Evolutionary conservation across 2,888 invertebrate species (phyloP).

Genomic region (Polyommatus icarus): DNA sequence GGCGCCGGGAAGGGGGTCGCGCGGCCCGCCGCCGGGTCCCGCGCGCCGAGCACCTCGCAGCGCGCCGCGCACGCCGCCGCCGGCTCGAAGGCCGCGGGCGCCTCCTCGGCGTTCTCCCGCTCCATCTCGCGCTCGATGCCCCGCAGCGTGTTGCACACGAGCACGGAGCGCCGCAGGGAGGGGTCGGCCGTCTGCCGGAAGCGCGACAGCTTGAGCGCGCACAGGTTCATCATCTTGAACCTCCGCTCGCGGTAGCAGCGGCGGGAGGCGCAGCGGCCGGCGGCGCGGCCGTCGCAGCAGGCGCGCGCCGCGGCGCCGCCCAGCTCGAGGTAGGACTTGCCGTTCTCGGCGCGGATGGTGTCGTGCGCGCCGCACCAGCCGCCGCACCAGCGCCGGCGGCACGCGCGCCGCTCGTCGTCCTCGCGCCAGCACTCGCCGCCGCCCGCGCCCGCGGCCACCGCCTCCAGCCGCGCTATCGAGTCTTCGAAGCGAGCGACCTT

Average conservation of each 20-base stretch:
- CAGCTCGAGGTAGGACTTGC: conserved; percentile 93
- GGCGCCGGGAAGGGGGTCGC: conserved; percentile 85
- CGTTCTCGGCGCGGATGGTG: conserved; percentile 94
- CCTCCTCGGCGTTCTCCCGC: conserved; percentile 81
- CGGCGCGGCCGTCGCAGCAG: conserved; percentile 87
- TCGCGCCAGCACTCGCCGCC: conserved; percentile 82
- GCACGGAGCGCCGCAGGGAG: conserved; percentile 92
- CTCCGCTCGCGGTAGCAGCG: conserved; percentile 92
- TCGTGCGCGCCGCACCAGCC: conserved; percentile 83
- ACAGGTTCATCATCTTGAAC: conserved; percentile 93
- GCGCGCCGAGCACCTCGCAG: conserved; percentile 78
- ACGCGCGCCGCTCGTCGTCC: conserved; percentile 76
- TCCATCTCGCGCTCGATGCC: conserved; percentile 95
- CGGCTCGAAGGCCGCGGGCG: conserved; percentile 76
- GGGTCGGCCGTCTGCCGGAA: conserved; percentile 94
- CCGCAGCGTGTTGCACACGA: conserved; percentile 95
- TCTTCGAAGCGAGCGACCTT: conserved; percentile 78
- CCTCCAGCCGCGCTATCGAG: conserved; percentile 74
- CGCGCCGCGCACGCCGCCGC: conserved; percentile 73
- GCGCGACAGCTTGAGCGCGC: conserved; percentile 94
- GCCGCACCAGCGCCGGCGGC: conserved; percentile 80
- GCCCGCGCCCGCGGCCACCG: conserved; percentile 82
- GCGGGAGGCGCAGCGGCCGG: conserved; percentile 88
- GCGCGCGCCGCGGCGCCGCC: conserved; percentile 89
- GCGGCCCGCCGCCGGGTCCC: conserved; percentile 78